A percentile compares a stretch with the other conserved stretches of the same genome.
Evolutionary conservation across 2,888 invertebrate species (phyloP).

Genomic region (Saturnia japonica): DNA sequence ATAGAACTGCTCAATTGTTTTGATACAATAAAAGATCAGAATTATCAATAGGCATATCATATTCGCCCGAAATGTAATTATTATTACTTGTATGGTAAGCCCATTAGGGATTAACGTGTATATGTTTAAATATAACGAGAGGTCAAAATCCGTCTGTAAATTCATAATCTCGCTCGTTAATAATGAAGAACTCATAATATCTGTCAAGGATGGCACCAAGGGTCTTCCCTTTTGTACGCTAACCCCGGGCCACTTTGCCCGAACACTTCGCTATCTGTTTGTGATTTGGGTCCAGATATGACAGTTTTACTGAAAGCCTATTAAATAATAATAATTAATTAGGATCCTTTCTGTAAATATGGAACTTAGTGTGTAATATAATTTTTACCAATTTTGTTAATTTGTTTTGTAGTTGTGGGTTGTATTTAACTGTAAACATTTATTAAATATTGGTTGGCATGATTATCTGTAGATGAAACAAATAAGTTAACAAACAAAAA

Average conservation of each 20-base stretch:
- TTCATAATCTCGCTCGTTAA: constrained; percentile 22
- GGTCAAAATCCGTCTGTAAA: constrained; percentile 3
- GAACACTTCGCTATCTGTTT: constrained; percentile 30
- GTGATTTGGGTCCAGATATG: constrained; percentile 34
- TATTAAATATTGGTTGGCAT: neutral
- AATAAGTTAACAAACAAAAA: too few relatives aligned
- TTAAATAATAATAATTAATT: constrained; percentile 23
- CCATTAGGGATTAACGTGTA: neutral
- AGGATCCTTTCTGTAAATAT: neutral
- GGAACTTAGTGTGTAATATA: neutral
- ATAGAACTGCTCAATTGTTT: neutral
- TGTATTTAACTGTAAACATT: neutral
- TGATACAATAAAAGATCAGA: too few relatives aligned
- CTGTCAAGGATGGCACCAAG: constrained; percentile 28
- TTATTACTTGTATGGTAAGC: neutral
- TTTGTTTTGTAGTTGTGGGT: neutral
- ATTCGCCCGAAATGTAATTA: neutral
- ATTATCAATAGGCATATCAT: neutral
- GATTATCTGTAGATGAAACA: neutral
- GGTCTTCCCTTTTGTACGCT: constrained; percentile 22
- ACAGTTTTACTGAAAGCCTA: constrained; percentile 26
- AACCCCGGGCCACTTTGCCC: constrained; percentile 26
- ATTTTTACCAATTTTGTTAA: neutral
- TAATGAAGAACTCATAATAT: constrained; percentile 32
- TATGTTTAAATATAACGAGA: neutral